phyloP scores from a whole-genome alignment of 2,113 vertebrate genomes.

The Cnemophilus loriae region DNA sequence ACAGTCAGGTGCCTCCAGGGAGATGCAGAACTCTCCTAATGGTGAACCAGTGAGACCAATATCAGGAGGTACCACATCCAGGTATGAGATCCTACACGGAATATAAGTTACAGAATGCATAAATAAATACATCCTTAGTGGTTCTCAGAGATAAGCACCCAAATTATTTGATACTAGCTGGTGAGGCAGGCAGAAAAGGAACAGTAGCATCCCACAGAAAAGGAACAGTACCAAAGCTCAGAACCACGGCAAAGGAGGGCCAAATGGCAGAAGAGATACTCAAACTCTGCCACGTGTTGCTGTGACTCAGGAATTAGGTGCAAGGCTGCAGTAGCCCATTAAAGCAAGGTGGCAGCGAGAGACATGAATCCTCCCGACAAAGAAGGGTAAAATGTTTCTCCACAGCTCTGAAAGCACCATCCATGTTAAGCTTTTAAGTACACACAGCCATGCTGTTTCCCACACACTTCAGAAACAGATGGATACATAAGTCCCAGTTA shows the following conservation, averaged over 20 bases:
- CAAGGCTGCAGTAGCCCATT: rapidly evolving
- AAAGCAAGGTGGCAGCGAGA: background rate
- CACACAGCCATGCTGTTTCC: rapidly evolving
- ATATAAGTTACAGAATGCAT: background rate
- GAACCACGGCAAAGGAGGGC: background rate
- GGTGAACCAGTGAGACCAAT: background rate
- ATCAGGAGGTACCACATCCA: background rate
- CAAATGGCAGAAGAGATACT: background rate
- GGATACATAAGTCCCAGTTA: rapidly evolving
- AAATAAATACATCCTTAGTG: background rate
- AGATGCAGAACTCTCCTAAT: background rate
- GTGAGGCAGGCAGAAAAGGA: background rate
- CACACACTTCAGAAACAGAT: background rate
- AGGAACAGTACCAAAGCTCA: background rate
- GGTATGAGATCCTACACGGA: background rate
- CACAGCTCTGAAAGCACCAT: rapidly evolving
- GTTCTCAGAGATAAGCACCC: background rate
- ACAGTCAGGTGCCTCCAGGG: background rate
- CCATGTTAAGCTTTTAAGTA: background rate
- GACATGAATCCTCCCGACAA: background rate
- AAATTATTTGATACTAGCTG: background rate
- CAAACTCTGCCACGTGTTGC: rapidly evolving
- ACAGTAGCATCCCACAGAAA: background rate
- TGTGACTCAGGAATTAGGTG: background rate
- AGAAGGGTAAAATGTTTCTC: background rate